A percentile compares a stretch with the other conserved stretches of the same genome.
phyloP scores from a whole-genome alignment of 2,888 invertebrate species.

The Eledona agricola region DNA sequence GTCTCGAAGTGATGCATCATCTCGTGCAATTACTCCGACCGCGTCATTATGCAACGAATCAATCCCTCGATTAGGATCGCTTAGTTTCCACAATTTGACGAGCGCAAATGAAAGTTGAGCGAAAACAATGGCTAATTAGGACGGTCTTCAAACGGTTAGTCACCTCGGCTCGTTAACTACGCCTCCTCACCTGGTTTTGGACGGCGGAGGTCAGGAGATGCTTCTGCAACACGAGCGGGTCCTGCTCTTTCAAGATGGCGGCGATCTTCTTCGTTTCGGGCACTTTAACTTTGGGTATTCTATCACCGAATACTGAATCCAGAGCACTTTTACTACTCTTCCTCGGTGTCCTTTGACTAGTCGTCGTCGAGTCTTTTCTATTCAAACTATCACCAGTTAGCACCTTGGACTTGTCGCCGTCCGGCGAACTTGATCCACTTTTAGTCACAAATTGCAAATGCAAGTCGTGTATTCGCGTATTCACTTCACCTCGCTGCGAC shows the following conservation, averaged over 20 bases:
- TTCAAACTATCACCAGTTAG: conserved; percentile 43
- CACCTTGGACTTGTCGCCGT: conserved; percentile 41
- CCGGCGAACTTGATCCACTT: conserved; percentile 59
- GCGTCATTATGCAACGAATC: conserved; percentile 11
- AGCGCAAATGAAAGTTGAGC: conserved; percentile 26
- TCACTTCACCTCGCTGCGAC: conserved; percentile 68
- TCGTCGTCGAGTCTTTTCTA: conserved; percentile 47
- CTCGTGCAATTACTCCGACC: conserved; percentile 26
- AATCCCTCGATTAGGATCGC: neutral
- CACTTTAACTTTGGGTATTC: conserved; percentile 70
- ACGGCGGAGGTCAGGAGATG: conserved; percentile 83
- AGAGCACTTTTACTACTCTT: conserved; percentile 68
- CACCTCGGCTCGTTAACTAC: conserved; percentile 9
- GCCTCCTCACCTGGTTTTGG: conserved; percentile 85
- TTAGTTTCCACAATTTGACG: neutral
- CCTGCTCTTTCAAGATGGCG: conserved; percentile 84
- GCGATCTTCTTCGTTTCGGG: conserved; percentile 80
- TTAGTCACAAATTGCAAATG: conserved; percentile 63
- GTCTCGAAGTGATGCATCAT: conserved; percentile 26
- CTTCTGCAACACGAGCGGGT: conserved; percentile 83
- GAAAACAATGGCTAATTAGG: conserved; percentile 28
- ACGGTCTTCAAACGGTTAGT: conserved; percentile 17
- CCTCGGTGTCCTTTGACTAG: conserved; percentile 57
- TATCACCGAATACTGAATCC: conserved; percentile 73
- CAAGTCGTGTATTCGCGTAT: conserved; percentile 67